Percentiles rank a stretch among this genome's conserved stretches.
Conservation (phyloP, 1,140 invertebrate genomes). For the Papilio dardanus region DNA sequence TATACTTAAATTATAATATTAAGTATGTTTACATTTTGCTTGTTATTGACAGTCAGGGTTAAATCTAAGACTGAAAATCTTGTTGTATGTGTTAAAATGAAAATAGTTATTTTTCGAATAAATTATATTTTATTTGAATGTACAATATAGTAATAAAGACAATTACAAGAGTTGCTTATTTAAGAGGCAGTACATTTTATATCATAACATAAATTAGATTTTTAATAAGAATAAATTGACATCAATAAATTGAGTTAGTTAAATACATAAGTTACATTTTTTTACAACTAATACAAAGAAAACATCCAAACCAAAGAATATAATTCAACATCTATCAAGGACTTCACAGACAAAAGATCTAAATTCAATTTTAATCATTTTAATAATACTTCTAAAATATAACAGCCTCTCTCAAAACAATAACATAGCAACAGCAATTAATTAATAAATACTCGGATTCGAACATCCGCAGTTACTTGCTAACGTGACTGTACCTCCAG, state of each 20-base stretch:
- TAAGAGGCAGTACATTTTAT: not conserved
- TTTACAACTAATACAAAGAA: too few species aligned
- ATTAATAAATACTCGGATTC: conserved; percentile 41
- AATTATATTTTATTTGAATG: conserved; percentile 14
- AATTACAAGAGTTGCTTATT: not conserved
- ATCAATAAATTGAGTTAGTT: too few species aligned
- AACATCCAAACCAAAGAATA: too few species aligned
- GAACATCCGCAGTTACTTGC: conserved; percentile 60
- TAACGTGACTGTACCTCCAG: conserved; percentile 61
- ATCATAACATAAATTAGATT: conserved; percentile 2
- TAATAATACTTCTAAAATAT: conserved; percentile 31
- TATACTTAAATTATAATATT: too few species aligned
- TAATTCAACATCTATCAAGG: too few species aligned
- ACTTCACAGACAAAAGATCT: too few species aligned
- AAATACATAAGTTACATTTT: too few species aligned
- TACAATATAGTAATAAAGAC: not conserved
- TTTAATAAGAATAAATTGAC: too few species aligned
- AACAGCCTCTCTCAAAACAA: conserved; percentile 33
- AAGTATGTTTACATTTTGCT: not conserved
- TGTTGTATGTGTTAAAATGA: not conserved
- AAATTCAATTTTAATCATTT: too few species aligned
- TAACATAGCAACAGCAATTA: conserved; percentile 27
- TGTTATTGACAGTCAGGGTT: not conserved
- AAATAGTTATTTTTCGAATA: not conserved
- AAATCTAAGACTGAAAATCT: not conserved